A percentile compares a stretch with the other conserved stretches of the same genome.
These are phyloP conservation scores for Ectemnius cavifrons DNA, from an alignment of 2,888 invertebrate species.

Conservation along the genomic window DNA sequence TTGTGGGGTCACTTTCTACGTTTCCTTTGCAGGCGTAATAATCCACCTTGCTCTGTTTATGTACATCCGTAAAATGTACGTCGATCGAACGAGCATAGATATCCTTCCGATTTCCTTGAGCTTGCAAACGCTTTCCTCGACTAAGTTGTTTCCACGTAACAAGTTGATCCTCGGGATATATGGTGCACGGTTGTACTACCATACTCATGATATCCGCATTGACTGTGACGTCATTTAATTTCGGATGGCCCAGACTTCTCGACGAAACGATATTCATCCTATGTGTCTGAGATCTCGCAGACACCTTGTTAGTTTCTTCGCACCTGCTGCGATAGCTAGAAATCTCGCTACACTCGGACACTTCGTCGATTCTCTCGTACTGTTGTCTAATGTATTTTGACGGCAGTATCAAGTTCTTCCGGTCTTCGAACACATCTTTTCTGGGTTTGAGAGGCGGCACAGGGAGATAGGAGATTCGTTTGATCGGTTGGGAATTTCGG, in stretches of 20 bases:
- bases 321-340: background rate
- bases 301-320: conserved; percentile 13
- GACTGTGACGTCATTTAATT: conserved; percentile 74
- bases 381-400: conserved; percentile 8
- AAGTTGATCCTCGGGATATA: conserved; percentile 39
- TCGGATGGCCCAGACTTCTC: conserved; percentile 63
- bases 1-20: background rate
- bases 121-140: conserved; percentile 9
- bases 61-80: background rate
- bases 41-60: background rate
- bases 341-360: background rate
- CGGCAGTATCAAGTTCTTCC: background rate
- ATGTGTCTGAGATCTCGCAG: conserved; percentile 24
- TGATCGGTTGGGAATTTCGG: conserved; percentile 37
- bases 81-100: background rate
- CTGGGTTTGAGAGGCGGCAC: conserved; percentile 37
- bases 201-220: conserved; percentile 71
- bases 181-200: conserved; percentile 69
- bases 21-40: background rate
- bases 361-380: background rate
- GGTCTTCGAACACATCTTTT: conserved; percentile 20
- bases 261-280: conserved; percentile 45
- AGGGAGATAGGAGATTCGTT: conserved; percentile 40
- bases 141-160: conserved; percentile 66
- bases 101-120: background rate